These are phyloP conservation scores for Toxotes chatareus DNA, from an alignment of 2,113 vertebrate species.

Conservation along the genomic window DNA sequence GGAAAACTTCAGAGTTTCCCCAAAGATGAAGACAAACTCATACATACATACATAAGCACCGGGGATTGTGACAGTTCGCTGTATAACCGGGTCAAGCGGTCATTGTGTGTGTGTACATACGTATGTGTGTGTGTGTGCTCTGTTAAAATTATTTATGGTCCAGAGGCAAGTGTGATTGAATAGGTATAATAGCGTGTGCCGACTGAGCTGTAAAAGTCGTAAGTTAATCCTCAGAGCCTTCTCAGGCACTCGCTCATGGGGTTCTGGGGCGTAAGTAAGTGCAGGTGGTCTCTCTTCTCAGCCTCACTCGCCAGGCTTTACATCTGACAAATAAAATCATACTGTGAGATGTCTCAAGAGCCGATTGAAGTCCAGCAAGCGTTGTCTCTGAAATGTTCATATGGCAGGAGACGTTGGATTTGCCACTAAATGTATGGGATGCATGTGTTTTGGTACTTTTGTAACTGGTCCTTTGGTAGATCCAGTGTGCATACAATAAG, in stretches of 20 bases:
- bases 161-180: slow-evolving; percentile 75
- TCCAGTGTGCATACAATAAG: slow-evolving; percentile 18
- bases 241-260: slow-evolving; percentile 68
- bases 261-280: slow-evolving; percentile 76
- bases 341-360: slow-evolving; percentile 52
- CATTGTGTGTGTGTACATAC: slow-evolving; percentile 19
- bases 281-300: slow-evolving; percentile 78
- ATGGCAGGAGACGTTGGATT: neutral
- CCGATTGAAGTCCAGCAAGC: slow-evolving; percentile 18
- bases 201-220: slow-evolving; percentile 76
- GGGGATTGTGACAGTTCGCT: slow-evolving; percentile 59
- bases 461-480: slow-evolving; percentile 22
- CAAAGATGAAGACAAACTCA: slow-evolving; percentile 64
- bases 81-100: slow-evolving; percentile 61
- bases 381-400: slow-evolving; percentile 31
- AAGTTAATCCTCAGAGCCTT: slow-evolving; percentile 77
- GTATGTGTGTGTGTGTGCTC: slow-evolving; percentile 35
- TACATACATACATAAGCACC: slow-evolving; percentile 54
- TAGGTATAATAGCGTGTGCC: slow-evolving; percentile 73
- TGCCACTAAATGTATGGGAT: slow-evolving; percentile 3
- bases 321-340: slow-evolving; percentile 71
- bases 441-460: slow-evolving; percentile 10
- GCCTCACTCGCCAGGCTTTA: slow-evolving; percentile 37
- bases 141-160: slow-evolving; percentile 76
- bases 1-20: slow-evolving; percentile 69